phyloP scores from a whole-genome alignment of 2,797 vertebrate genomes.

The Apogon hyalosoma region DNA sequence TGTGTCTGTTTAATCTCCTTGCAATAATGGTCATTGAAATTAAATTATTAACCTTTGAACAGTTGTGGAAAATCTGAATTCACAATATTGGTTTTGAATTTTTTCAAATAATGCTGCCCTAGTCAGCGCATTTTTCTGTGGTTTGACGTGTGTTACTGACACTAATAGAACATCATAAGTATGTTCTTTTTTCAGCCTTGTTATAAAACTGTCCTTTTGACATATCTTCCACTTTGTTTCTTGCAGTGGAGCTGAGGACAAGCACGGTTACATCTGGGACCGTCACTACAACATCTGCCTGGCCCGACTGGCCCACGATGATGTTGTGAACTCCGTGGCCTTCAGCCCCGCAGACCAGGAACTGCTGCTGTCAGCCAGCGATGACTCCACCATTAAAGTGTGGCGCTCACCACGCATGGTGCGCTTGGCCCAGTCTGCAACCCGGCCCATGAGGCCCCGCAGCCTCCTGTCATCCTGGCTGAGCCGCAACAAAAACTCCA shows the following conservation, averaged over 20 bases:
- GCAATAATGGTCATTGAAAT: too few species aligned
- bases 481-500: conserved; percentile 79
- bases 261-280: conserved; percentile 98
- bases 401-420: conserved; percentile 92
- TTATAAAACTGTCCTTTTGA: background rate
- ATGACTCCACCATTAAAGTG: conserved; percentile 94
- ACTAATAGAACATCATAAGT: too few species aligned
- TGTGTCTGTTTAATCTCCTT: too few species aligned
- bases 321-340: conserved; percentile 96
- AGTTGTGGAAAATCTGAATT: too few species aligned
- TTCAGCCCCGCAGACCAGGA: conserved; percentile 97
- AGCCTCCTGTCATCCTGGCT: conserved; percentile 87
- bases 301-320: conserved; percentile 92
- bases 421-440: conserved; percentile 77
- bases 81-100: background rate
- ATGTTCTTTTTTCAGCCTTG: too few species aligned
- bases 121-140: background rate
- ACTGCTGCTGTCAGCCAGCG: conserved; percentile 94
- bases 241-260: conserved; percentile 93
- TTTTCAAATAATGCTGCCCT: background rate
- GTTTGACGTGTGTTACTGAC: too few species aligned
- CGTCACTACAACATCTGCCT: conserved; percentile 97
- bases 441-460: conserved; percentile 63
- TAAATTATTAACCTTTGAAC: too few species aligned
- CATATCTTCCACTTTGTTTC: background rate